phyloP scores from a whole-genome alignment of 2,797 vertebrate species.

The Coluber constrictor region DNA sequence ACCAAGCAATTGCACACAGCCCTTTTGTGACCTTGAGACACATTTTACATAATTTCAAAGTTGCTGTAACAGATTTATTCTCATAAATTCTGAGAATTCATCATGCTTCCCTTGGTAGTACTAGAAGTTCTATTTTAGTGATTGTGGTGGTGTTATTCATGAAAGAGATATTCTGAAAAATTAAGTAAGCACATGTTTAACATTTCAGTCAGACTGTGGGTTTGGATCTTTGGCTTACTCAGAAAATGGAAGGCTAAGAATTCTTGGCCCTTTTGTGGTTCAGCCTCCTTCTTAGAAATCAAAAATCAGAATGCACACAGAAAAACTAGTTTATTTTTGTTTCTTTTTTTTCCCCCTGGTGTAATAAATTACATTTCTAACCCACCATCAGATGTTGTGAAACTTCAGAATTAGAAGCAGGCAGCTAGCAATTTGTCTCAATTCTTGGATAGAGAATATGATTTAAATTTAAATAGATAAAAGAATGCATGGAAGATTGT shows the following conservation, averaged over 20 bases:
- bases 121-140: constrained; percentile 9
- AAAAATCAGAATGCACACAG: not conserved
- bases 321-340: not conserved
- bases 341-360: not conserved
- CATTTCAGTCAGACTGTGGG: constrained; percentile 3
- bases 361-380: not conserved
- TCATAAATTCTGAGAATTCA: constrained; percentile 14
- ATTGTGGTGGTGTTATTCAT: constrained; percentile 9
- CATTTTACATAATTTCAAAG: constrained; percentile 2
- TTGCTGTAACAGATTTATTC: not conserved
- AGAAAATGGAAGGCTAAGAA: not conserved
- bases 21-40: not conserved
- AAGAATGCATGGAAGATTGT: not conserved
- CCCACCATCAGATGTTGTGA: not conserved
- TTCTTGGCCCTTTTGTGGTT: constrained; percentile 25
- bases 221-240: not conserved
- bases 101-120: not conserved
- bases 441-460: not conserved
- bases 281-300: constrained; percentile 12
- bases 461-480: not conserved
- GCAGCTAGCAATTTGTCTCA: not conserved
- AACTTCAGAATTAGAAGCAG: constrained; percentile 13
- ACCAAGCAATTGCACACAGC: not conserved
- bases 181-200: constrained; percentile 12
- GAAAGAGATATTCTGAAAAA: constrained; percentile 29